Percentiles rank a stretch among this genome's conserved stretches.
These are phyloP conservation scores for Tenthredo notha DNA, from an alignment of 2,888 invertebrate species.

Conservation along the genomic window DNA sequence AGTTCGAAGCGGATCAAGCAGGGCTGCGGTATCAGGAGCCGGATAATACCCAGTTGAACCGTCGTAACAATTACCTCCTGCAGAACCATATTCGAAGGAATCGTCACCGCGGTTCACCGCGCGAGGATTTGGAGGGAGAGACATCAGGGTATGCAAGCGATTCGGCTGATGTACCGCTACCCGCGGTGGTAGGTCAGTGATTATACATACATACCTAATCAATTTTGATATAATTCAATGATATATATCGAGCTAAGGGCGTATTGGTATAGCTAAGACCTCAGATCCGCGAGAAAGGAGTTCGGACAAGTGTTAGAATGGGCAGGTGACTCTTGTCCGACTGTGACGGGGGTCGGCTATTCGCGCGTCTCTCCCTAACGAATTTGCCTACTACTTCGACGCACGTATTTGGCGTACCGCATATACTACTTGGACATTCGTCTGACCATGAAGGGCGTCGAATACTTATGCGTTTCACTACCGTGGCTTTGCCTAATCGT, in stretches of 20 bases:
- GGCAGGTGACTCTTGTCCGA: too few relatives aligned
- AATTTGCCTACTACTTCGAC: too few relatives aligned
- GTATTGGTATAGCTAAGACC: neutral
- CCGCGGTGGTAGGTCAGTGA: conserved; percentile 54
- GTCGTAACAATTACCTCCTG: conserved; percentile 58
- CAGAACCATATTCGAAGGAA: conserved; percentile 59
- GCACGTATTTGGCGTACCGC: too few relatives aligned
- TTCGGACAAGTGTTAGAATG: neutral
- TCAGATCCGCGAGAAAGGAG: neutral
- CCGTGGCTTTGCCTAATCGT: neutral
- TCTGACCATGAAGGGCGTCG: neutral
- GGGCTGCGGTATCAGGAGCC: conserved; percentile 37
- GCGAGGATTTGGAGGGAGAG: conserved; percentile 79
- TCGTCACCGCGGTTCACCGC: conserved; percentile 60
- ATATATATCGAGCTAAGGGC: neutral
- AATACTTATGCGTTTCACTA: neutral
- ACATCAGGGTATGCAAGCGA: conserved; percentile 93
- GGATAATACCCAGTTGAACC: conserved; percentile 43
- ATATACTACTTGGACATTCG: too few relatives aligned
- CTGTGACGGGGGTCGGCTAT: too few relatives aligned
- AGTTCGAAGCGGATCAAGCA: conserved; percentile 54
- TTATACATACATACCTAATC: neutral
- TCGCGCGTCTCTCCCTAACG: too few relatives aligned
- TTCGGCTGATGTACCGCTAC: conserved; percentile 79
- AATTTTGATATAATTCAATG: neutral